Evolutionary conservation across 1,140 invertebrate genomes (phyloP), one percentile per base, ranked within the genome.

Genomic region (Physella acuta): DNA sequence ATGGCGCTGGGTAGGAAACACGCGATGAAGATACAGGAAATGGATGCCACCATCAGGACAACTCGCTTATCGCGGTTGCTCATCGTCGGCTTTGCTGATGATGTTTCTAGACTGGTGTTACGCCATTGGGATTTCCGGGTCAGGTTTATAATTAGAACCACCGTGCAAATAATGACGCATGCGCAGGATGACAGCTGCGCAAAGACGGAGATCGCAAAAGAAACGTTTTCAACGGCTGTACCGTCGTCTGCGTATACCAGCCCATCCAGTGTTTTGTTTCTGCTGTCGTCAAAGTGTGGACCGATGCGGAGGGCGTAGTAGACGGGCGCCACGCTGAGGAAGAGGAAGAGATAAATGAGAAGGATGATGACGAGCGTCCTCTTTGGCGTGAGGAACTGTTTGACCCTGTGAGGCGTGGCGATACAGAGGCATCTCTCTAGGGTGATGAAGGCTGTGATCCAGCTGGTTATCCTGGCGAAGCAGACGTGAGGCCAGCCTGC

Each of bases 1-100:
- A 64, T 49, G 3, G 62, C 62, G 20, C 44, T 64, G 17, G 62
- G 62, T 28, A 64, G 26, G 33, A 33, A 64, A 24, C 62, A 64
- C 3, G 44, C 33, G 62, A 64, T 64, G 30, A 51, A 64, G 2
- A 64, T 64, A 8, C 34, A 24, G 1, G 62, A 64, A 3, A 64
- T 20, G 3, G 26, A 34, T 26, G 17, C 28, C 11, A 64, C 44
- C 62, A 64, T 64, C 26, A 51, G 49, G 2, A 53, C 28, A 4
- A 52, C 20, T 33, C 31, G 28, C 20, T 52, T 49, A 24, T 64
- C 49, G 24, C 62, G 30, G 1, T 31, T 4, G 1, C 24, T 51
- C 24, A 52, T 64, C 1, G 26, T 3, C 17, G 24, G 14, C 16
- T 31, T 33, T 26, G 16, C 5, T 0, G 51, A 8, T 0, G 26